Base-by-base conservation (phyloP, 2,797 vertebrate genomes). In the Amazona finschi region DNA sequence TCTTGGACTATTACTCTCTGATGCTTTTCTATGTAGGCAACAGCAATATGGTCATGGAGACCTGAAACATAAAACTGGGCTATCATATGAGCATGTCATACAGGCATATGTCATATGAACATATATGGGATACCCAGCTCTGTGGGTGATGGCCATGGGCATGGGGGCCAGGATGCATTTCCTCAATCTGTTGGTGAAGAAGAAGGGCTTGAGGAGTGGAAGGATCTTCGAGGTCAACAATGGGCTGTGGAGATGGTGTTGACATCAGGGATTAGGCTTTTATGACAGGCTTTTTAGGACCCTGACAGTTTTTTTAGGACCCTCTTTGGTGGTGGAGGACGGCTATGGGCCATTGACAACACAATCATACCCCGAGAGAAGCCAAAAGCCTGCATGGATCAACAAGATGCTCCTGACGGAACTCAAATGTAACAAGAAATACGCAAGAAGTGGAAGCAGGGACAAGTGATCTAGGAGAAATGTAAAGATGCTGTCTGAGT, bases 1-100 rank as follows among this genome's bases (percentile, higher is more conserved):
- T 52, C 53, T 6, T 17, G 19, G 58, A n/a, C 4, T 27, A 1
- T 2, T 58, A 31, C 7, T 77, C 11, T 44, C 9, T 22, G 36
- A 13, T 13, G 31, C 12, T 74, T 47, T 85, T 66, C 75, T 41
- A 20, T 2, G 13, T 11, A 13, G 12, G 31, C 8, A 75, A 28
- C 20, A 80, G 8, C 2, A 4, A 1, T 1, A 9, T 1, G 18
- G 49, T 27, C 9, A 3, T 4, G 18, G 18, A 72, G 21, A 53
- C 7, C 27, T 21, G 46, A 4, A 30, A n/a, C n/a, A 49, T 8
- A 36, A 57, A 24, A 36, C 14, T 24, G 55, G 55, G n/a, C n/a
- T 58, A 24, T 36, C 22, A 25, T 36, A 58, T 10, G 13, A n/a
- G 21, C n/a, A 57, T 33, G 21, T 57, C 55, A 57, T 33, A 57